Evolutionary conservation across 2,797 vertebrate genomes (phyloP).

Genomic region (Pithecia hirsuta): DNA sequence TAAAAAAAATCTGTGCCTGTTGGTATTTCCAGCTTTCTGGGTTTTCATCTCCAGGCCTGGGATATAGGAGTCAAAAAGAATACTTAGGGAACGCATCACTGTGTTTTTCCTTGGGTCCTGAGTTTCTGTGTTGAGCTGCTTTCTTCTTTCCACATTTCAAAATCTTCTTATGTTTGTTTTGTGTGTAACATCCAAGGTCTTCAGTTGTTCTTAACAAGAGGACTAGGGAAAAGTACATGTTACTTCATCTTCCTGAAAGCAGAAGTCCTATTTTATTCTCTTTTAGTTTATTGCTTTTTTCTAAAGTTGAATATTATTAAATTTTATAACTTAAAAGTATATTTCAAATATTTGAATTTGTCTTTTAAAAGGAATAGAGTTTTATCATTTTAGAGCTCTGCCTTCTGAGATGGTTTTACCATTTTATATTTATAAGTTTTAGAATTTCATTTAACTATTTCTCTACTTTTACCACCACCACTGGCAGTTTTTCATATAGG

Average conservation of each 20-base stretch:
- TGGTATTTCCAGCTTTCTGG: background rate
- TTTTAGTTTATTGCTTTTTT: background rate
- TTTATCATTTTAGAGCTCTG: background rate
- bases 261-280: background rate
- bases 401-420: background rate
- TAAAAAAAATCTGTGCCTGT: background rate
- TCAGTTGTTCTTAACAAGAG: background rate
- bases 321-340: background rate
- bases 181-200: background rate
- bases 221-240: background rate
- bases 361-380: background rate
- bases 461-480: background rate
- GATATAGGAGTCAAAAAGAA: background rate
- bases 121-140: background rate
- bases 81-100: background rate
- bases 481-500: background rate
- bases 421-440: background rate
- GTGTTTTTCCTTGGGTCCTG: background rate
- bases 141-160: background rate
- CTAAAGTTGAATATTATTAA: background rate
- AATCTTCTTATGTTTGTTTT: background rate
- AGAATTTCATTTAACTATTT: background rate
- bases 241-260: background rate
- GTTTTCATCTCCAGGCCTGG: background rate
- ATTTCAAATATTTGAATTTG: background rate